A percentile compares a stretch with the other conserved stretches of the same genome.
Conservation (phyloP, 2,888 invertebrate genomes). For the Trichogramma dendrolimi region DNA sequence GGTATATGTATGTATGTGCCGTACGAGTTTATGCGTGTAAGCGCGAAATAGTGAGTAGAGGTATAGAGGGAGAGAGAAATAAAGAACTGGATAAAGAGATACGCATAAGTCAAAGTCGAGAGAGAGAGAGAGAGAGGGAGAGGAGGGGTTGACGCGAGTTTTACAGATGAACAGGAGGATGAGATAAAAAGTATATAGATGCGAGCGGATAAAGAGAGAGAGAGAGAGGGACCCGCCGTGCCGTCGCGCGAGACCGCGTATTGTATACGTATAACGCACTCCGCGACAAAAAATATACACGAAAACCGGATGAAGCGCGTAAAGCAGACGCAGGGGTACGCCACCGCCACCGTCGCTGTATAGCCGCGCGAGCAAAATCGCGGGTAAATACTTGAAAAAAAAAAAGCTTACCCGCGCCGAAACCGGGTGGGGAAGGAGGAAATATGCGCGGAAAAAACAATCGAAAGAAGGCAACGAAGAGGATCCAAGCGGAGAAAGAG, state of each 20-base stretch:
- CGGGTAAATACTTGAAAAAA: neutral
- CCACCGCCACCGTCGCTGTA: too few species aligned
- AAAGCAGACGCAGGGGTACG: neutral
- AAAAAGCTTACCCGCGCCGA: neutral
- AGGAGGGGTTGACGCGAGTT: slow-evolving; percentile 7
- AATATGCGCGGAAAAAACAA: slow-evolving; percentile 3
- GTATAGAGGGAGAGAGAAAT: neutral
- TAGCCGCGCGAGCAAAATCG: neutral
- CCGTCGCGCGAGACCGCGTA: neutral
- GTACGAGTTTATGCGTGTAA: neutral
- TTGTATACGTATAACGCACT: too few species aligned
- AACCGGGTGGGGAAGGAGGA: slow-evolving; percentile 1
- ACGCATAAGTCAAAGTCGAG: neutral
- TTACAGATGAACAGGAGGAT: neutral
- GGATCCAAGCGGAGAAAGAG: too few species aligned
- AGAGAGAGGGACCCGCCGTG: slow-evolving; percentile 6
- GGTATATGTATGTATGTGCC: neutral
- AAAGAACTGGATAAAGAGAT: slow-evolving; percentile 4
- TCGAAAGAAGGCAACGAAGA: neutral
- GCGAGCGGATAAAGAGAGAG: slow-evolving; percentile 5
- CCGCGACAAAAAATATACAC: neutral
- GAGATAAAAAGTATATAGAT: neutral
- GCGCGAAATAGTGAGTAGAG: neutral
- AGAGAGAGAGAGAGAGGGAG: neutral
- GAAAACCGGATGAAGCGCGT: slow-evolving; percentile 11